Evolutionary conservation across 2,113 vertebrate genomes (phyloP), one percentile per base, ranked within the genome.

Genomic region (Cryptomyrus ogoouensis): DNA sequence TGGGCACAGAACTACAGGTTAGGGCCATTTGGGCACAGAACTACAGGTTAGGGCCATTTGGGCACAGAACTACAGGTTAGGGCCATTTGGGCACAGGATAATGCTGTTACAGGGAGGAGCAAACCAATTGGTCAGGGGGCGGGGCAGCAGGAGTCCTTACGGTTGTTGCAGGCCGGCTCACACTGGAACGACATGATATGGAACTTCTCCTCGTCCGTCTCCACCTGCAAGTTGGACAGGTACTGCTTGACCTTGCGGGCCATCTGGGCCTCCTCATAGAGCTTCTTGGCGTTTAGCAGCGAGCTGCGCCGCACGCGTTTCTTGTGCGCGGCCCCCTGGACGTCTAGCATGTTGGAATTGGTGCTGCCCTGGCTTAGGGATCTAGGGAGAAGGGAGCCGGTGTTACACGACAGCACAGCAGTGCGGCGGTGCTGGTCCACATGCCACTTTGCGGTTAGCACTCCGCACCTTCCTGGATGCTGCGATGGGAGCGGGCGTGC

Each of bases 191-290:
- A 99, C 96, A 98, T 93, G 87, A 97, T 94, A 19, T 98, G 98
- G 93, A 98, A 97, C 87, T 97, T 98, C 35, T 99, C 98, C 89
- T 99, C 98, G 0, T 99, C 98, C 0, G 95, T 95, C 94, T 99
- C 98, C 49, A 99, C 97, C 0, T 92, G 95, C 89, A 99, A 95
- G 94, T 98, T 97, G 66, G 97, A 98, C 84, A 99, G 95, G 94
- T 99, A 99, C 91, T 99, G 98, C 94, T 98, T 99, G 89, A 99
- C 98, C 94, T 98, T 98, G 53, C 98, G 95, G 0, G 98, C 97
- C 98, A 99, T 99, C 92, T 99, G 98, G 0, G 98, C 98, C 24
- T 99, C 98, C 92, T 99, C 98, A 0, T 99, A 99, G 0, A 99
- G 95, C 92, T 99, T 99, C 95, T 99, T 99, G 85, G 98, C 98